Conservation (phyloP, 2,113 vertebrate species). For the Tautogolabrus adspersus region DNA sequence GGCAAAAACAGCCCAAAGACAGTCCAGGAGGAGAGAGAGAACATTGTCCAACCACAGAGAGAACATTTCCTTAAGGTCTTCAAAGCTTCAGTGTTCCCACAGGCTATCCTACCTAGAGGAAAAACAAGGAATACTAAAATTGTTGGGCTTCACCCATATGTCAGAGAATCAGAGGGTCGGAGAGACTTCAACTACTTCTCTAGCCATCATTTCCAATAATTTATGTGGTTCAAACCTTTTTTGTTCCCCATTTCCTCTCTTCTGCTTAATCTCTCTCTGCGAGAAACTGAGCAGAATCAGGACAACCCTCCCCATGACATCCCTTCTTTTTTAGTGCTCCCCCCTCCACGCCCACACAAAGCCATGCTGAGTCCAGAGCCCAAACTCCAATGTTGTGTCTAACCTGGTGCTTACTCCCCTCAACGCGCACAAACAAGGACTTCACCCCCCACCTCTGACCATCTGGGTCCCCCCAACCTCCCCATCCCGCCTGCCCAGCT, state of each 20-base stretch:
- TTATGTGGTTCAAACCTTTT: slow-evolving; percentile 20
- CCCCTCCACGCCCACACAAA: slow-evolving; percentile 45
- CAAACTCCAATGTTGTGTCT: slow-evolving; percentile 79
- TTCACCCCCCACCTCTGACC: slow-evolving; percentile 73
- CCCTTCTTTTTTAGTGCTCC: slow-evolving; percentile 5
- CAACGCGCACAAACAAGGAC: slow-evolving; percentile 76
- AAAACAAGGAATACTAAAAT: slow-evolving; percentile 40
- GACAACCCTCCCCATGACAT: background rate
- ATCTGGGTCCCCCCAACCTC: slow-evolving; percentile 71
- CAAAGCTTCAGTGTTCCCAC: slow-evolving; percentile 58
- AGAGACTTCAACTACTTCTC: background rate
- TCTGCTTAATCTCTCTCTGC: background rate
- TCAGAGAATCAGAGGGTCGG: slow-evolving; percentile 1
- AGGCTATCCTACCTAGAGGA: slow-evolving; percentile 59
- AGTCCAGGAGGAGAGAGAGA: slow-evolving; percentile 21
- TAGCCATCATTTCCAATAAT: slow-evolving; percentile 22
- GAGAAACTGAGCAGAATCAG: slow-evolving; percentile 46
- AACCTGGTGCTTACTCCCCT: slow-evolving; percentile 75
- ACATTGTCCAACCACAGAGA: slow-evolving; percentile 26
- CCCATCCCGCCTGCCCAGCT: slow-evolving; percentile 57
- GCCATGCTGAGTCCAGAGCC: slow-evolving; percentile 51
- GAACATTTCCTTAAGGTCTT: slow-evolving; percentile 55
- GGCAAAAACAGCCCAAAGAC: slow-evolving; percentile 35
- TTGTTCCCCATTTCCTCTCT: slow-evolving; percentile 21
- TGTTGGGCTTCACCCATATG: slow-evolving; percentile 5